Conservation (phyloP, 2,113 vertebrate species). For the Oreotragus oreotragus region DNA sequence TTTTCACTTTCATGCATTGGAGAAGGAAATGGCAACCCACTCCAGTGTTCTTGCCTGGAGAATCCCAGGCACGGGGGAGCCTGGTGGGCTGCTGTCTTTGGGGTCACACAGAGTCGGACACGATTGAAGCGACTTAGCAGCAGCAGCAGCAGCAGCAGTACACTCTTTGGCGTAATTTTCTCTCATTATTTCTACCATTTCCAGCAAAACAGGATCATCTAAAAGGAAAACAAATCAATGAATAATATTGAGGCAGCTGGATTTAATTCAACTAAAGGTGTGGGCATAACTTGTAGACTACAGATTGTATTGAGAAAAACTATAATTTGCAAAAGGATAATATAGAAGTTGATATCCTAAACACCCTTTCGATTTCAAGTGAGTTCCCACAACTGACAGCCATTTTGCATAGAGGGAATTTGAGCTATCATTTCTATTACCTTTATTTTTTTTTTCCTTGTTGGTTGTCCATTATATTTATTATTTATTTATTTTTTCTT, state of each 20-base stretch:
- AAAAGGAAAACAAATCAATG: neutral
- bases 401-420: neutral
- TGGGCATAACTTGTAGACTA: neutral
- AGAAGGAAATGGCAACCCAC: too few relatives aligned
- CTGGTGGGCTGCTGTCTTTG: too few relatives aligned
- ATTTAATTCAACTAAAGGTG: neutral
- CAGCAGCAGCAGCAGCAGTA: too few relatives aligned
- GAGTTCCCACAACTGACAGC: neutral
- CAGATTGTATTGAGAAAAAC: neutral
- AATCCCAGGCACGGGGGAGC: too few relatives aligned
- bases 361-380: neutral
- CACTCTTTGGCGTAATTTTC: neutral
- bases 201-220: neutral
- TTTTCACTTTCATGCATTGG: too few relatives aligned
- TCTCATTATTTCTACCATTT: neutral
- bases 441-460: too few relatives aligned
- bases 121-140: fast-evolving
- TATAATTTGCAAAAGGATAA: neutral
- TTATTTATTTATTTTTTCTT: too few relatives aligned
- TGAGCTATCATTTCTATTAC: neutral
- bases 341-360: neutral
- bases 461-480: too few relatives aligned
- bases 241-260: neutral
- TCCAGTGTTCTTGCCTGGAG: too few relatives aligned
- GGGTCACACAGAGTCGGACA: too few relatives aligned